Evolutionary conservation across 2,797 vertebrate genomes (phyloP), one percentile per base, ranked within the genome.

Genomic region (Phylloscopus collybita): DNA sequence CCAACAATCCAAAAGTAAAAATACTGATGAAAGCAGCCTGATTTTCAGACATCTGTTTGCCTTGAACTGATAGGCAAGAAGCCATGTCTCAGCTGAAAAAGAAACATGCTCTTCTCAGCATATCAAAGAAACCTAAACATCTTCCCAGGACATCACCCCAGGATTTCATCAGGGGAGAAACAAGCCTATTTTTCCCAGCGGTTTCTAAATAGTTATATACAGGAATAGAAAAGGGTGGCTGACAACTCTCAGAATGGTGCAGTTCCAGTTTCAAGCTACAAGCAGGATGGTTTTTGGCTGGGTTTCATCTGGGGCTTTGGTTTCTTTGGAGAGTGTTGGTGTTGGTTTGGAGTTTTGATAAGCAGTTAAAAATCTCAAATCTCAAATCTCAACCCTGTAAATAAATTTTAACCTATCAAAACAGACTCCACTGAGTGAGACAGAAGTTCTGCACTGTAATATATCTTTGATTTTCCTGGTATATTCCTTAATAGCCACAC

Each of bases 41-140:
- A 54, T 67, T 93, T 96, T 65, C 79, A 82, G 84, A 74, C 56
- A 88, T 65, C 66, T 93, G 53, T 53, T 73, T 88, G 71, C 86
- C 89, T 87, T 95, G 81, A 83, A 80, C 71, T 65, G 92, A 95
- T 69, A 87, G 1, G 10, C 42, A 67, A 62, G 67, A 59, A 91
- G 50, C 62, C 23, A 22, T 1, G n/a, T 42, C 80, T 81, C 30
- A 80, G 47, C 80, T 10, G 6, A 72, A 72, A 60, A 49, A 79
- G 42, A 36, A 91, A 71, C 45, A 64, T 0, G 1, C 20, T 80
- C 42, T 53, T 36, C 67, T 71, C 78, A 67, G 60, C 57, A 8
- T n/a, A 64, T 54, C 64, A 79, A 76, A 72, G 83, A 70, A 66
- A 79, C 26, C 13, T 12, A 34, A 60, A 42, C 16, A 44, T 36